A percentile compares a stretch with the other conserved stretches of the same genome.
These are phyloP conservation scores for Hirtodrosophila trivittata DNA, from an alignment of 2,888 invertebrate species.

Conservation along the genomic window DNA sequence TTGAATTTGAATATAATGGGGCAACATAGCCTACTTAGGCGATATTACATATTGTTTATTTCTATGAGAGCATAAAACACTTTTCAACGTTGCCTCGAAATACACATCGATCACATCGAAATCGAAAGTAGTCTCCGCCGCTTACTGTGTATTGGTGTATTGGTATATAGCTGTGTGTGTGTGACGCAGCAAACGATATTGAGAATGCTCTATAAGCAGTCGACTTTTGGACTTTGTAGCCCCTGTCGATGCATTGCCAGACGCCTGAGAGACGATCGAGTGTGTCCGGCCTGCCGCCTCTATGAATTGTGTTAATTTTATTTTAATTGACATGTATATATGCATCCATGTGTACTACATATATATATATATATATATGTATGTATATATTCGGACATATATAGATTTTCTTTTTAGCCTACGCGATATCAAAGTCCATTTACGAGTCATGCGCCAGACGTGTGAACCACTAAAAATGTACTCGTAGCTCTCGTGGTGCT, in stretches of 20 bases:
- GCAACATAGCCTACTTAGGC: too few species aligned
- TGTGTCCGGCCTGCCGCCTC: constrained; percentile 3
- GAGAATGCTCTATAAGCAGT: constrained; percentile 33
- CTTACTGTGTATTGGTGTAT: neutral
- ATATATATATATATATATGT: constrained; percentile 3
- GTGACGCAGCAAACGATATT: constrained; percentile 51
- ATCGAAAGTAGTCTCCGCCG: neutral
- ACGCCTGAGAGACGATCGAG: constrained; percentile 29
- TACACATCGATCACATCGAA: constrained; percentile 15
- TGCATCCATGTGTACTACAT: neutral
- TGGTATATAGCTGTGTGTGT: constrained; percentile 7
- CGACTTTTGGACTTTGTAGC: constrained; percentile 48
- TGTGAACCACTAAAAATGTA: constrained; percentile 49
- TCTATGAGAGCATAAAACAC: neutral
- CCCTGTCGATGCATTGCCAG: constrained; percentile 34
- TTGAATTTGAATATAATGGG: constrained; percentile 7
- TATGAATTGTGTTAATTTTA: constrained; percentile 31
- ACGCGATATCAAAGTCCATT: constrained; percentile 64
- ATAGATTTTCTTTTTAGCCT: constrained; percentile 21
- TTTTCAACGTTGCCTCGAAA: too few species aligned
- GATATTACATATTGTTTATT: too few species aligned
- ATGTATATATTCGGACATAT: neutral
- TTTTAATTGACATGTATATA: constrained; percentile 20
- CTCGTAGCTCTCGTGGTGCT: constrained; percentile 2
- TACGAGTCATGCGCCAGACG: constrained; percentile 72